These are phyloP conservation scores for Sturmia bella DNA, from an alignment of 2,888 invertebrate genomes.

Conservation along the genomic window DNA sequence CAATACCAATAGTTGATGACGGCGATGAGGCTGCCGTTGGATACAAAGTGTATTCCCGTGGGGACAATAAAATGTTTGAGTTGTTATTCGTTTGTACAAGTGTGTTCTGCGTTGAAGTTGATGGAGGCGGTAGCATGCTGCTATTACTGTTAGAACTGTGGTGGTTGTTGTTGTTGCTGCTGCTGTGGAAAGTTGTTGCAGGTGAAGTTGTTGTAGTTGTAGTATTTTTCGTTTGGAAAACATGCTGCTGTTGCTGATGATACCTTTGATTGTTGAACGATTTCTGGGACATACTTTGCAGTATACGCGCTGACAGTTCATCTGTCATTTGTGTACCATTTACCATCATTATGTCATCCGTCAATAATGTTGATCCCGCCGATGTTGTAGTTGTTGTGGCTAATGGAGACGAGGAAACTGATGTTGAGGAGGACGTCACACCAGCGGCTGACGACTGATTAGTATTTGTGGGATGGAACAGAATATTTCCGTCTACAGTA, in stretches of 20 bases:
- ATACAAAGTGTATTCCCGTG: conserved; percentile 76
- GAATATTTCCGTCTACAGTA: conserved; percentile 62
- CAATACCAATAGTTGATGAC: conserved; percentile 64
- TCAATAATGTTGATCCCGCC: conserved; percentile 73
- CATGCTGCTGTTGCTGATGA: conserved; percentile 74
- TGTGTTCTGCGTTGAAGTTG: conserved; percentile 47
- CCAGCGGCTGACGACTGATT: conserved; percentile 66
- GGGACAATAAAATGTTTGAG: conserved; percentile 77
- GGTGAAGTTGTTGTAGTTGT: conserved; percentile 63
- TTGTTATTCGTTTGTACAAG: conserved; percentile 56
- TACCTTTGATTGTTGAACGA: conserved; percentile 77
- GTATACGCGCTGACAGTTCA: conserved; percentile 80
- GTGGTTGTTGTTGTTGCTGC: conserved; percentile 11
- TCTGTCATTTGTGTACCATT: conserved; percentile 82
- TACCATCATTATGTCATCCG: conserved; percentile 81
- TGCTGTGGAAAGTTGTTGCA: conserved; percentile 26
- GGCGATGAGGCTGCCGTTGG: conserved; percentile 67
- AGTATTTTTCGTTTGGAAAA: conserved; percentile 61
- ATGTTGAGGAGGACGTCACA: conserved; percentile 48
- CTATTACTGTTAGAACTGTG: conserved; percentile 69
- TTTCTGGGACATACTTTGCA: conserved; percentile 82
- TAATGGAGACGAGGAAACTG: conserved; percentile 27
- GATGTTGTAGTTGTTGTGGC: conserved; percentile 46
- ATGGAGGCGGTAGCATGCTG: conserved; percentile 73
- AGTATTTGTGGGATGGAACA: conserved; percentile 43